Base-by-base conservation (phyloP, 2,888 invertebrate genomes). In the Agriopis leucophaearia region DNA sequence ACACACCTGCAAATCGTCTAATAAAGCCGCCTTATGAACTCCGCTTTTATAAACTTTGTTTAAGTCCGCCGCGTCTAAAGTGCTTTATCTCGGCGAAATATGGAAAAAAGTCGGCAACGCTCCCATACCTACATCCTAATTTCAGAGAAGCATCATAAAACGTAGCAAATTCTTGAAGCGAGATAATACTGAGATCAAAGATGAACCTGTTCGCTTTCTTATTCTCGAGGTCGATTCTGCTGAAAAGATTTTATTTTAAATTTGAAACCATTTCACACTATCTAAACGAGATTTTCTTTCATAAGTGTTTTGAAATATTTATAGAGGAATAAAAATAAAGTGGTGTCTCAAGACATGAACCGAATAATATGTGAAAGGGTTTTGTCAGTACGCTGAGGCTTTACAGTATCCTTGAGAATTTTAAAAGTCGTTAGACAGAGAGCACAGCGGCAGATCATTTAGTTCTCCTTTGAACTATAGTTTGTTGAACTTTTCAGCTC, bases 1-100 rank as follows among this genome's bases (percentile, higher is more conserved):
- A 82, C 80, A 84, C 88, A 90, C 89, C 91, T 89, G 90, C 84
- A 86, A 87, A 87, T 88, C 83, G 81, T 82, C 86, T 88, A 89
- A 90, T 91, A 90, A 89, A 89, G 88, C 83, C 83, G 86, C 84
- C 86, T 90, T 89, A 90, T 89, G 85, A 91, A 88, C 88, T 89
- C 87, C 74, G 85, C 86, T 88, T 87, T 89, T 85, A 88, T 83
- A 90, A 89, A 90, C 79, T 87, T 88, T 85, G 80, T 76, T 71
- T 76, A 79, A 84, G 80, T 83, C 80, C 76, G 82, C 81, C 81
- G 75, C 79, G 79, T 78, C 79, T 81, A 84, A 83, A 85, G 85
- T 81, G 82, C 81, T 81, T 82, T 78, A 80, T 79, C 78, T 79
- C 65, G 59, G 71, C 70, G 74, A 78, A 80, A 77, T 81, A 76